Evolutionary conservation across 2,797 vertebrate species (phyloP).

Genomic region (Kryptolebias ocellatus): DNA sequence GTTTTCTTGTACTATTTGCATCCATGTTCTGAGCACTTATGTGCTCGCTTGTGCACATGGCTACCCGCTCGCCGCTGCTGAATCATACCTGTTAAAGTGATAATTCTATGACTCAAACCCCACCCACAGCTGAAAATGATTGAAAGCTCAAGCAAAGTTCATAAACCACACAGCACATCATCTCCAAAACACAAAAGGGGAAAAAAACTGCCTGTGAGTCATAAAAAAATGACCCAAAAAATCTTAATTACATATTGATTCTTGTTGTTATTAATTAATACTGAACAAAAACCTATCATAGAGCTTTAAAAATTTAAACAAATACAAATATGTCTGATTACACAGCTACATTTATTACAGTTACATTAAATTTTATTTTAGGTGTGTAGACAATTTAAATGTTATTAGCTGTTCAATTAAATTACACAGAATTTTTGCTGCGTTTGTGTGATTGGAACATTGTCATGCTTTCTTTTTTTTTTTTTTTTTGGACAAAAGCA

Average conservation of each 20-base stretch:
- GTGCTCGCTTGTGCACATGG: constrained; percentile 34
- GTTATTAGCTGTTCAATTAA: no score
- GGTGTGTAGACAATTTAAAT: no score
- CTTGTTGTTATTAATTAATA: constrained; percentile 22
- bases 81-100: constrained; percentile 75
- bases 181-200: constrained; percentile 57
- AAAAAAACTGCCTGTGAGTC: constrained; percentile 56
- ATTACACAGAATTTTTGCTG: no score
- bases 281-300: no score
- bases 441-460: no score
- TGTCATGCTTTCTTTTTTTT: not conserved
- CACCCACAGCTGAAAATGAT: constrained; percentile 63
- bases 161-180: constrained; percentile 54
- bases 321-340: not conserved
- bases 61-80: constrained; percentile 39
- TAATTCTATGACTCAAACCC: constrained; percentile 76
- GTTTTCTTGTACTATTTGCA: constrained; percentile 1
- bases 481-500: constrained; percentile 59
- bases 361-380: no score
- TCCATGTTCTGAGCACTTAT: constrained; percentile 18
- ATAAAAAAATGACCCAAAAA: constrained; percentile 38
- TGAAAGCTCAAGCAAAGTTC: constrained; percentile 69
- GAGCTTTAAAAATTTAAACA: not conserved
- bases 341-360: no score
- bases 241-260: constrained; percentile 40